Evolutionary conservation across 2,113 vertebrate species (phyloP).

Genomic region (Cottus gobio): DNA sequence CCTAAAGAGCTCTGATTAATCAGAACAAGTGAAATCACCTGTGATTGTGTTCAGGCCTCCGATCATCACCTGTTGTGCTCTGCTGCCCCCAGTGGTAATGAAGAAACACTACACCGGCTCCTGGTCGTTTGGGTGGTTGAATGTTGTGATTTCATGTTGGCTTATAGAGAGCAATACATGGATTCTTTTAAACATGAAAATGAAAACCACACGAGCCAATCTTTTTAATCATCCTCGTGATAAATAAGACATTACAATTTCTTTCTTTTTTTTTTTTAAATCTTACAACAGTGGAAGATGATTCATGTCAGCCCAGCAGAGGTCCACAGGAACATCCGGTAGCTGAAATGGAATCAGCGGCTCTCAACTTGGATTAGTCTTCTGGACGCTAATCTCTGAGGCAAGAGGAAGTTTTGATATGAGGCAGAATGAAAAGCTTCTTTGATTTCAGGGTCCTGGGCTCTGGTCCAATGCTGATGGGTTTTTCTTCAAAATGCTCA

Average conservation of each 20-base stretch:
- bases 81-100: constrained; percentile 1
- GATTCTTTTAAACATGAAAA: not conserved
- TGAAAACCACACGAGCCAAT: not conserved
- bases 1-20: not conserved
- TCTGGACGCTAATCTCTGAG: not conserved
- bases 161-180: not conserved
- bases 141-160: not conserved
- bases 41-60: no score
- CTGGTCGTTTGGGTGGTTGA: not conserved
- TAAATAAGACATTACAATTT: no score
- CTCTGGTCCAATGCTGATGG: not conserved
- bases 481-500: not conserved
- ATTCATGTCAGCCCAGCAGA: no score
- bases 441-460: not conserved
- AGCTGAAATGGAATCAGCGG: not conserved
- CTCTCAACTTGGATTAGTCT: not conserved
- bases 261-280: no score
- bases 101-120: not conserved
- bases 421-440: not conserved
- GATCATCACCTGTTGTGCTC: not conserved
- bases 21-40: not conserved
- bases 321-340: not conserved
- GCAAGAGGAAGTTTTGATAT: not conserved
- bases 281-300: no score
- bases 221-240: not conserved